Evolutionary conservation across 2,797 vertebrate species (phyloP).

Genomic region (Rhinella marina): DNA sequence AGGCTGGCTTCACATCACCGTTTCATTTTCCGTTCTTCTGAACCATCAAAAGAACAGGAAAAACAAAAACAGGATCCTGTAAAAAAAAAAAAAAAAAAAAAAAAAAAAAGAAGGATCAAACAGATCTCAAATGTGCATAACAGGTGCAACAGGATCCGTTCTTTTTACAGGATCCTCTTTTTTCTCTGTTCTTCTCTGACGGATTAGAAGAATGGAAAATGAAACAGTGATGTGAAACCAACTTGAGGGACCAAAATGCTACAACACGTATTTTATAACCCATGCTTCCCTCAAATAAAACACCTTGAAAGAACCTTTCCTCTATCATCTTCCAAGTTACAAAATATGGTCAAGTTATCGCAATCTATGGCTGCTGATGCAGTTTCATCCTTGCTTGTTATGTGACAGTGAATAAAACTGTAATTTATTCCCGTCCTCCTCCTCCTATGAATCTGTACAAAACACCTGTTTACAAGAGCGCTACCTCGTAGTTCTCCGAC

Average conservation of each 20-base stretch:
- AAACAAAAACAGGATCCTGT: too few relatives aligned
- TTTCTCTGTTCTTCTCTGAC: too few relatives aligned
- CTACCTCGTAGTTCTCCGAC: slow-evolving; percentile 8
- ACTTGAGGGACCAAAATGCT: neutral
- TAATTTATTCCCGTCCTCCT: slow-evolving; percentile 41
- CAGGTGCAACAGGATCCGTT: too few relatives aligned
- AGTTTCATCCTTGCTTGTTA: slow-evolving; percentile 22
- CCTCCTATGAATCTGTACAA: slow-evolving; percentile 23
- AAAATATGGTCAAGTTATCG: neutral
- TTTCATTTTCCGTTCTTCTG: too few relatives aligned
- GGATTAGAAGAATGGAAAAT: too few relatives aligned
- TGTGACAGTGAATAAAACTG: slow-evolving; percentile 24
- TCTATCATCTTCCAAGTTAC: neutral
- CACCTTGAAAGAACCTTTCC: neutral
- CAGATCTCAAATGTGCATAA: too few relatives aligned
- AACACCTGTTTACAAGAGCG: slow-evolving; percentile 46
- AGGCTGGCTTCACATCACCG: too few relatives aligned
- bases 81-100: too few relatives aligned
- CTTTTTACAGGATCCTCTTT: too few relatives aligned
- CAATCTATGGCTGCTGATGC: neutral
- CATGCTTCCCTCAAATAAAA: neutral
- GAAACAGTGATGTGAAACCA: too few relatives aligned
- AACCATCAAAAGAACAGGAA: too few relatives aligned
- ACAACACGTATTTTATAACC: neutral
- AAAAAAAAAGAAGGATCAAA: too few relatives aligned